Conservation (phyloP, 2,888 invertebrate species). For the Chromoteleia sp. region DNA sequence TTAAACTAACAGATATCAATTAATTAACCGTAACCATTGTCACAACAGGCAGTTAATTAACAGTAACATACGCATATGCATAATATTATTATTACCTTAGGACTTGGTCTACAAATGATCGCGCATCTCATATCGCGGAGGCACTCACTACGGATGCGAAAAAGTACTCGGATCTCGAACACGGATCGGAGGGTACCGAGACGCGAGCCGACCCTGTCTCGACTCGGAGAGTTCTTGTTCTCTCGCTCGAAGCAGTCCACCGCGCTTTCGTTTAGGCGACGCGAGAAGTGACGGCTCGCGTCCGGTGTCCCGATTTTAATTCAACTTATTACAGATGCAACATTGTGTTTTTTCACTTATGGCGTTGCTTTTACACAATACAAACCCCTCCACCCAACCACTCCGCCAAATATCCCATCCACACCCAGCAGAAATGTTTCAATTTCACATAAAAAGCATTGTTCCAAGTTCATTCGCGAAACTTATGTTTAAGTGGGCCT, state of each 20-base stretch:
- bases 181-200: constrained; percentile 81
- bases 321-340: constrained; percentile 83
- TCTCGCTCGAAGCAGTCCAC: background rate
- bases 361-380: constrained; percentile 84
- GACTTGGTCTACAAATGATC: constrained; percentile 73
- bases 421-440: constrained; percentile 75
- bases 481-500: constrained; percentile 71
- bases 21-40: constrained; percentile 82
- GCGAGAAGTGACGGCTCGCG: constrained; percentile 53
- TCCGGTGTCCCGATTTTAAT: constrained; percentile 77
- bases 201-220: constrained; percentile 69
- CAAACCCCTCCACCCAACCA: constrained; percentile 76
- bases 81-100: constrained; percentile 78
- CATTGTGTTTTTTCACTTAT: constrained; percentile 84
- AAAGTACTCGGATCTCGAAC: constrained; percentile 82
- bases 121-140: constrained; percentile 80
- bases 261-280: background rate
- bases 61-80: constrained; percentile 73
- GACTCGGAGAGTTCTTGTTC: background rate
- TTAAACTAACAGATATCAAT: constrained; percentile 82
- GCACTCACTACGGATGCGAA: constrained; percentile 82
- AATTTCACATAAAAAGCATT: constrained; percentile 83
- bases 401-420: constrained; percentile 72
- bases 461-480: constrained; percentile 83
- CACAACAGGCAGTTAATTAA: constrained; percentile 79